Evolutionary conservation across 1,140 invertebrate species (phyloP), one percentile per base, ranked within the genome.

Genomic region (Nilaparvata lugens): DNA sequence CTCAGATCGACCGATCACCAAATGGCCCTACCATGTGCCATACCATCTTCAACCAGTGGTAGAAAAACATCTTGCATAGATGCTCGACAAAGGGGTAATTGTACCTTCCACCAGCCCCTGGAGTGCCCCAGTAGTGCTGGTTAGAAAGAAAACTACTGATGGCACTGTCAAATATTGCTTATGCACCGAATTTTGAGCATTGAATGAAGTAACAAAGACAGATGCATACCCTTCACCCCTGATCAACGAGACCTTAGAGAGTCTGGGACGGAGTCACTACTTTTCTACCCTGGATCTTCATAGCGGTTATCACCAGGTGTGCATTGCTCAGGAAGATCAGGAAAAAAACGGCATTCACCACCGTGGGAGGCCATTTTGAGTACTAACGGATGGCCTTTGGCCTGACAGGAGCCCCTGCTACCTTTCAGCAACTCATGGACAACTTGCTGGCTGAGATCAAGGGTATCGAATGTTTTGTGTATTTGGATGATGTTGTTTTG

Each of bases 401-500:
- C 16, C 43, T 67, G 2, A 55, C 28, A 24, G 58, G 52, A 14
- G 66, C 64, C 1, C 66, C 66, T 1, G 28, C 58, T 0, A 64
- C 56, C 2, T 65, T 65, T 21, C 59, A 56, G 25, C 18, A 62
- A 38, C 57, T 69, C 24, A 75, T 75, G 71, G 69, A 72, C 57
- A 61, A 56, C 9, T 65, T 74, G 1, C 58, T 78, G 19, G 55
- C 35, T 13, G 71, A 6, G 7, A 11, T 35, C 2, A 35, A 35
- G 31, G 31, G 31, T 4, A 11, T 11, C 7, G 31, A 11, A 69
- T 69, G 70, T 62, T 66, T 72, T 52, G 69, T 74, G 1, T 78
- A 76, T 52, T 42, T 76, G 16, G 76, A 78, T 53, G 74, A 77
- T 60, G 69, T 75, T 2, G 62, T 78, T 11, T 58, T 76, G 5